phyloP scores from a whole-genome alignment of 2,797 vertebrate genomes.

The Australoheros facetus region DNA sequence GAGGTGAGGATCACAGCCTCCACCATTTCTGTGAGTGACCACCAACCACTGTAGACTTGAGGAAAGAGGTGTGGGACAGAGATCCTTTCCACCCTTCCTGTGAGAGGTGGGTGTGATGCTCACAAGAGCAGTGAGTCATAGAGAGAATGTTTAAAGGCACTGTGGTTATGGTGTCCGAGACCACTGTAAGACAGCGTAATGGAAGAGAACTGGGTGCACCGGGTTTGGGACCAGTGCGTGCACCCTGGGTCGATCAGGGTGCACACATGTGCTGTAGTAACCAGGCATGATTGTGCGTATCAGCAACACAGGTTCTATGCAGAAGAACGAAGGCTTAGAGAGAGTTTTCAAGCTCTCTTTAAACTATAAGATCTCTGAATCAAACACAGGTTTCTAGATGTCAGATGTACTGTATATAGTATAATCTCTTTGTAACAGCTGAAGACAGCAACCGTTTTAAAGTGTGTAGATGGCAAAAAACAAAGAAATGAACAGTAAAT shows the following conservation, averaged over 20 bases:
- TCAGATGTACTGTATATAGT: neutral
- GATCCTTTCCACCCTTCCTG: neutral
- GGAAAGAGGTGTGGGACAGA: neutral
- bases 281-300: conserved; percentile 11
- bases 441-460: conserved; percentile 1
- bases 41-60: neutral
- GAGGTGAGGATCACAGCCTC: neutral
- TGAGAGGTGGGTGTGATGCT: neutral
- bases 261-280: conserved; percentile 7
- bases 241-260: neutral
- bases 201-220: neutral
- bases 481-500: neutral
- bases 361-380: neutral
- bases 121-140: neutral
- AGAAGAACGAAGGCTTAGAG: neutral
- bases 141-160: conserved; percentile 55
- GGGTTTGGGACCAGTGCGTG: neutral
- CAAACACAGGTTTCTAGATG: conserved; percentile 15
- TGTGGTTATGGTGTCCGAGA: neutral
- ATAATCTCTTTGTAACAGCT: conserved; percentile 44
- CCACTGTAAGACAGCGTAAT: neutral
- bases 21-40: neutral
- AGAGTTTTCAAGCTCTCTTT: conserved; percentile 5
- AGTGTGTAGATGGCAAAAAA: neutral
- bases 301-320: neutral